Evolutionary conservation across 2,113 vertebrate species (phyloP), one percentile per base, ranked within the genome.

Genomic region (Pelvicachromis taeniatus): DNA sequence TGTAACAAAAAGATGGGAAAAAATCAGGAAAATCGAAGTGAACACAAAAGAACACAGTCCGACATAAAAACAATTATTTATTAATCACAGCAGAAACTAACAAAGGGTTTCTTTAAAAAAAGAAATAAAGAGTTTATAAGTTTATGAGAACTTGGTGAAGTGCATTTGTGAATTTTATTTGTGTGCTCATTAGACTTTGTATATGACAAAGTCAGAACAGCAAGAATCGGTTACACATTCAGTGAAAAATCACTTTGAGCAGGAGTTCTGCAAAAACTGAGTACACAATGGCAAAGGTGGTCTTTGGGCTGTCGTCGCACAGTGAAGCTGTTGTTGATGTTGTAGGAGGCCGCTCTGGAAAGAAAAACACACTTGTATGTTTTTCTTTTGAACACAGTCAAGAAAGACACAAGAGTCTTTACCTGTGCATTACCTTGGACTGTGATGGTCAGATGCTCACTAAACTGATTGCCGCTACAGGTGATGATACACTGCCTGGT

Each of bases 371-470:
- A 70, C 9, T 8, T 10, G 13, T 48, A 26, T 70, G 2, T 10
- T 54, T 73, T 17, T 2, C 11, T n/a, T 12, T 26, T 31, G 70
- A 23, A 10, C 80, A 52, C 16, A 48, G 1, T 2, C 8, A 53
- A 16, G n/a, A n/a, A n/a, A n/a, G n/a, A 11, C 3, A 2, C 40
- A 31, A 38, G 1, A 6, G 21, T 48, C 9, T 59, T 7, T 8
- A 13, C 21, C 7, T 65, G 33, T 21, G 12, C 42, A 77, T n/a
- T 85, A 96, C 95, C 90, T 89, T 14, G 5, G 26, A 95, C 80
- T 11, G 0, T 23, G 31, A 95, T 13, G 0, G 9, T 1, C 1
- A 92, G 17, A 2, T 0, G 7, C 33, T 59, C 7, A 0, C 0
- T 75, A 29, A 29, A 9, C 0, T 0, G 6, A 10, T 3, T 2